These are phyloP conservation scores for Masticophis lateralis DNA, from an alignment of 2,797 vertebrate genomes.

Conservation along the genomic window DNA sequence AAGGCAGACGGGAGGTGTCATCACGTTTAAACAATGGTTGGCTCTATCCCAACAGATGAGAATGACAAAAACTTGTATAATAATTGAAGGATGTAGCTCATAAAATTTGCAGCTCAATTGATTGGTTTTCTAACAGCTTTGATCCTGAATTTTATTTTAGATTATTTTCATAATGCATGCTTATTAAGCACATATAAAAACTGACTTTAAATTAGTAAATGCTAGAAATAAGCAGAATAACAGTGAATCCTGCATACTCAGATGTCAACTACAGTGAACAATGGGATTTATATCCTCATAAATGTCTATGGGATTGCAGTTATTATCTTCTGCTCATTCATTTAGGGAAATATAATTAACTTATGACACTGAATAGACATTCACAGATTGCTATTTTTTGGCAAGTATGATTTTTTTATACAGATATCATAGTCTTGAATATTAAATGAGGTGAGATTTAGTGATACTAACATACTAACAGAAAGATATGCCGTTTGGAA, in stretches of 20 bases:
- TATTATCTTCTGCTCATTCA: background rate
- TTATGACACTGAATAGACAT: background rate
- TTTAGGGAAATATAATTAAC: background rate
- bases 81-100: background rate
- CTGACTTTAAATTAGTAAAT: background rate
- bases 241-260: background rate
- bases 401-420: background rate
- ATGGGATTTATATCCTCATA: background rate
- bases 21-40: background rate
- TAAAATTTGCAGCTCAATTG: conserved; percentile 10
- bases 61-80: background rate
- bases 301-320: background rate
- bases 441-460: background rate
- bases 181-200: background rate
- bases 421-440: background rate
- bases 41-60: conserved; percentile 18
- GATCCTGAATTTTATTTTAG: conserved; percentile 1
- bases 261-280: background rate
- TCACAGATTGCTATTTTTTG: background rate
- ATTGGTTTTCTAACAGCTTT: background rate
- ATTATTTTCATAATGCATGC: background rate
- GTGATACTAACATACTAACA: background rate
- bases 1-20: too few relatives aligned
- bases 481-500: background rate
- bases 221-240: background rate